Percentiles rank a stretch among this genome's conserved stretches.
Evolutionary conservation across 2,113 vertebrate genomes (phyloP).

Genomic region (Prunella himalayana): DNA sequence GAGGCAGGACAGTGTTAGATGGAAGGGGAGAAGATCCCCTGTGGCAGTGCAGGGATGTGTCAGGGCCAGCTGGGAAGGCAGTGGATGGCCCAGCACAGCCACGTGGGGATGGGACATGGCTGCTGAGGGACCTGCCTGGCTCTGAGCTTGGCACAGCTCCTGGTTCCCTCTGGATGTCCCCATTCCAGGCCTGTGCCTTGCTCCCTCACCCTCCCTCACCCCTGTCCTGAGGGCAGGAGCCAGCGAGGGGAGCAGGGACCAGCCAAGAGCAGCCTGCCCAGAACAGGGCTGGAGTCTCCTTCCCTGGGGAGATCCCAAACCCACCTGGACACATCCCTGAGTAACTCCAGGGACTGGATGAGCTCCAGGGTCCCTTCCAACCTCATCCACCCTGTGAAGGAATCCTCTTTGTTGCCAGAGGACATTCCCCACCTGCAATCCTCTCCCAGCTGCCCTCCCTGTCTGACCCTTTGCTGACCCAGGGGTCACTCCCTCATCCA

Average conservation of each 20-base stretch:
- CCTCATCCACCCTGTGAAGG: background rate
- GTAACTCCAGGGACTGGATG: background rate
- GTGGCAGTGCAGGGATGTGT: background rate
- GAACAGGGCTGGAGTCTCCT: background rate
- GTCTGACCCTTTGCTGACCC: accelerated
- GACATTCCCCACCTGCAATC: accelerated
- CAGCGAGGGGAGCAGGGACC: accelerated
- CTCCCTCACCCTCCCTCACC: background rate
- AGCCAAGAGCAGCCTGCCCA: background rate
- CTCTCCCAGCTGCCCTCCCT: accelerated
- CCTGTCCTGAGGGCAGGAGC: background rate
- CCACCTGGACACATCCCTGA: background rate
- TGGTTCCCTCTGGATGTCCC: background rate
- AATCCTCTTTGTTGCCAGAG: background rate
- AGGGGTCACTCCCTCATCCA: accelerated
- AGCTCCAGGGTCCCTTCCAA: background rate
- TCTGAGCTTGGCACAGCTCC: background rate
- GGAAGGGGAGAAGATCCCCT: background rate
- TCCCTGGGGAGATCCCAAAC: background rate
- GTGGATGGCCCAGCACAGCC: background rate
- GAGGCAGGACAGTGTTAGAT: background rate
- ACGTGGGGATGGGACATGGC: accelerated
- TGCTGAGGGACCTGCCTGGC: background rate
- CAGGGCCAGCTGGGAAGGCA: background rate
- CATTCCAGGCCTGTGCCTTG: accelerated